Percentiles rank a stretch among this genome's conserved stretches.
Evolutionary conservation across 2,113 vertebrate genomes (phyloP).

Genomic region (Columba livia): DNA sequence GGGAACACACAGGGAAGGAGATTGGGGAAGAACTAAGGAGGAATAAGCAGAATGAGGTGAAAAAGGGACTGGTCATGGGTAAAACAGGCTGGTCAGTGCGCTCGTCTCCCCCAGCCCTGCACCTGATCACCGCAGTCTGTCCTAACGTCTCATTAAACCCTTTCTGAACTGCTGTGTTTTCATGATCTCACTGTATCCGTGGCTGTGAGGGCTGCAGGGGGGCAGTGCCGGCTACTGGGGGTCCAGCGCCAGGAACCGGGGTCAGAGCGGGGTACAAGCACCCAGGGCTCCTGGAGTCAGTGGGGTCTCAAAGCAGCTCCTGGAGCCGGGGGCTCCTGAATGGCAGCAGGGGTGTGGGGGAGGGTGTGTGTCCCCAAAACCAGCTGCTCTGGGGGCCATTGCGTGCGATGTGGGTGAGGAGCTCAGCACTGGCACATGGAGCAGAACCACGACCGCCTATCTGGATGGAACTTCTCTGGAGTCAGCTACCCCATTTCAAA

Average conservation of each 20-base stretch:
- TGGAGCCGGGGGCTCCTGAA: background rate
- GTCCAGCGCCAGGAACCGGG: too few relatives aligned
- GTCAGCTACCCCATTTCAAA: background rate
- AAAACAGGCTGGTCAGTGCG: rapidly evolving
- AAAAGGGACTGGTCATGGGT: background rate
- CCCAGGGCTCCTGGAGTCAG: background rate
- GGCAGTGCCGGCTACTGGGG: background rate
- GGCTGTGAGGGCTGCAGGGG: background rate
- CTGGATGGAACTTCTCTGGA: background rate
- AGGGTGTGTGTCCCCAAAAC: background rate
- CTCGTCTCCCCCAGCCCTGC: background rate
- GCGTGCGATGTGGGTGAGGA: background rate
- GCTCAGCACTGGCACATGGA: background rate
- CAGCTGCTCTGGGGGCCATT: background rate
- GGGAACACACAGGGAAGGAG: background rate
- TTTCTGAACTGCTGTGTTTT: too few relatives aligned
- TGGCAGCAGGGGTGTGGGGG: too few relatives aligned
- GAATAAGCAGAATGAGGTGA: background rate
- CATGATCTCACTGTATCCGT: background rate
- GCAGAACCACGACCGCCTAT: background rate
- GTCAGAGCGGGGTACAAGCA: background rate
- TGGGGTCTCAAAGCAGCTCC: background rate
- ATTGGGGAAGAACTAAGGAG: background rate
- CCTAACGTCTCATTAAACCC: background rate
- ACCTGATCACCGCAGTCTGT: too few relatives aligned